phyloP scores from a whole-genome alignment of 2,888 invertebrate genomes.

The Gerris lacustris region DNA sequence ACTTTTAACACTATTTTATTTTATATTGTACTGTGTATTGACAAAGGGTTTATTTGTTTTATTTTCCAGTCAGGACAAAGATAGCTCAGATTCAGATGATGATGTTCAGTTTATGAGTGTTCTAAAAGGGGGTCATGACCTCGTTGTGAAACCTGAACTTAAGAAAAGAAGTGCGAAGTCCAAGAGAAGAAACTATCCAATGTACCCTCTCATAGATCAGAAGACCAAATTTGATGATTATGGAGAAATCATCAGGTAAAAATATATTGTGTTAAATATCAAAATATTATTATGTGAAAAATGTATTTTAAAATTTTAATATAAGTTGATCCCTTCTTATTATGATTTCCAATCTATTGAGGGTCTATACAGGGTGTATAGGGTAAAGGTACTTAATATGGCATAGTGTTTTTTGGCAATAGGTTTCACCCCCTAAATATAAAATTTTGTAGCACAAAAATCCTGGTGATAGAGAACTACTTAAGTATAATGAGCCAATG shows the following conservation, averaged over 20 bases:
- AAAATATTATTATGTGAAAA: neutral
- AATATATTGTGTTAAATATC: conserved; percentile 17
- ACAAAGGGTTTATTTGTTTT: too few species aligned
- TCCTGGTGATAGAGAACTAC: too few species aligned
- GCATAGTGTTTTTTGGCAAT: too few species aligned
- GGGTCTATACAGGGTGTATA: neutral
- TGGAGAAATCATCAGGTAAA: conserved; percentile 75
- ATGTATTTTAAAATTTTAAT: too few species aligned
- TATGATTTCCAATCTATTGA: neutral
- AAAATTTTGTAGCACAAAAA: too few species aligned
- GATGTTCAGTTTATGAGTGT: conserved; percentile 75
- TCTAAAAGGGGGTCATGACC: conserved; percentile 69
- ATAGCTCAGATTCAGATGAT: conserved; percentile 54
- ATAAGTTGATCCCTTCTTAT: too few species aligned
- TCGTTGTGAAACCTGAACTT: conserved; percentile 65
- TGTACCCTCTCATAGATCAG: conserved; percentile 91
- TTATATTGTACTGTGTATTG: too few species aligned
- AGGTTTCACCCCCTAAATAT: too few species aligned
- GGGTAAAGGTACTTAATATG: too few species aligned
- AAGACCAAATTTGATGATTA: conserved; percentile 88
- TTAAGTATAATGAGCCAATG: too few species aligned
- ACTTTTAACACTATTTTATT: too few species aligned
- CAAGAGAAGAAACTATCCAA: conserved; percentile 83
- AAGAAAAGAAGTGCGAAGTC: conserved; percentile 48
- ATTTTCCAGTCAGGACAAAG: too few species aligned